phyloP scores from a whole-genome alignment of 2,797 vertebrate genomes.

The Lagorchestes hirsutus region DNA sequence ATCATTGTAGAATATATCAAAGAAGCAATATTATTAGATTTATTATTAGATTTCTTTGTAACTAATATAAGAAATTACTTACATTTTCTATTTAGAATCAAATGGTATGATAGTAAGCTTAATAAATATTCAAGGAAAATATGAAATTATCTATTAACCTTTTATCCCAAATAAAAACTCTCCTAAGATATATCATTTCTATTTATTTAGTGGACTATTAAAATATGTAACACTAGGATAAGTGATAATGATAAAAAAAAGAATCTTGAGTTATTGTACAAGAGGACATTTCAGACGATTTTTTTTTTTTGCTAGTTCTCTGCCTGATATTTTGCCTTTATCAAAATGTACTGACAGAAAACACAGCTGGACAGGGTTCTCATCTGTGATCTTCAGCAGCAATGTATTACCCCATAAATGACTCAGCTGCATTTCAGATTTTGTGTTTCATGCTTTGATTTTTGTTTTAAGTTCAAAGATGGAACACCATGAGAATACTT shows the following conservation, averaged over 20 bases:
- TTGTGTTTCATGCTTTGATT: constrained; percentile 55
- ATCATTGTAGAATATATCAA: constrained; percentile 35
- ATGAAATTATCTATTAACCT: not conserved
- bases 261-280: not conserved
- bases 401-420: constrained; percentile 25
- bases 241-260: not conserved
- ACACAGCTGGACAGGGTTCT: constrained; percentile 29
- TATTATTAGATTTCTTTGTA: constrained; percentile 15
- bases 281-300: constrained; percentile 26
- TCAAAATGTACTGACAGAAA: constrained; percentile 35
- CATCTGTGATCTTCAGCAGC: constrained; percentile 42
- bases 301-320: constrained; percentile 9
- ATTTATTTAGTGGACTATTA: constrained; percentile 50
- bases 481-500: constrained; percentile 9
- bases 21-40: not conserved
- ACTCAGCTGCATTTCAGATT: constrained; percentile 54
- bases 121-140: not conserved
- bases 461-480: constrained; percentile 61
- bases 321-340: constrained; percentile 54
- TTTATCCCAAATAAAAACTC: constrained; percentile 39
- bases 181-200: constrained; percentile 53
- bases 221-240: not conserved
- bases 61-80: constrained; percentile 37
- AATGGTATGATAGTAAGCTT: constrained; percentile 32
- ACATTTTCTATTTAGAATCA: constrained; percentile 55